Conservation (phyloP, 2,113 vertebrate species). For the Axis porcinus region DNA sequence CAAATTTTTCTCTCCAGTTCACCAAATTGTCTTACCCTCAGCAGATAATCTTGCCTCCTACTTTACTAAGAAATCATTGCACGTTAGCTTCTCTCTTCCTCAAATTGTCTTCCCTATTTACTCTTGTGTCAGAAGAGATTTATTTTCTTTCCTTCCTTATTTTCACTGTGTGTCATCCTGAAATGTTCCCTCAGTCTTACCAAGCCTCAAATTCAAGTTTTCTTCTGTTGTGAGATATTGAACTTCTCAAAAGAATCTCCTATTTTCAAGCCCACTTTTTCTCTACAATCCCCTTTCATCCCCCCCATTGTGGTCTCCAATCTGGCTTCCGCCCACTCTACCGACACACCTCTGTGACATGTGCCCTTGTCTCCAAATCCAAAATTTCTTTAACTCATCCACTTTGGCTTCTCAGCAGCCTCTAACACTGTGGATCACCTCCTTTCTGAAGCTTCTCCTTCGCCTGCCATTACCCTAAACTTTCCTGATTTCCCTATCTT, state of each 20-base stretch:
- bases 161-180: not conserved
- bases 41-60: not conserved
- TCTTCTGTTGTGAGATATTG: not conserved
- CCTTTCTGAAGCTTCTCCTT: not conserved
- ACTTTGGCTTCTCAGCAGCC: not conserved
- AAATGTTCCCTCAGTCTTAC: not conserved
- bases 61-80: not conserved
- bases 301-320: not conserved
- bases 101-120: not conserved
- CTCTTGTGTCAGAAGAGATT: not conserved
- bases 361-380: not conserved
- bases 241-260: not conserved
- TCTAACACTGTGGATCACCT: not conserved
- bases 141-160: not conserved
- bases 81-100: not conserved
- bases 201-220: not conserved
- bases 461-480: not conserved
- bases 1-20: not conserved
- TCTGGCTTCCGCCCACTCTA: not conserved
- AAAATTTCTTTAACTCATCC: not conserved
- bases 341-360: not conserved
- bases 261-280: not conserved
- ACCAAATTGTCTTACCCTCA: not conserved
- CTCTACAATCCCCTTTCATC: not conserved
- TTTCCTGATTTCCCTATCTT: not conserved